Percentiles rank a stretch among this genome's conserved stretches.
phyloP scores from a whole-genome alignment of 2,113 vertebrate species.

The Ageneiosus marmoratus region DNA sequence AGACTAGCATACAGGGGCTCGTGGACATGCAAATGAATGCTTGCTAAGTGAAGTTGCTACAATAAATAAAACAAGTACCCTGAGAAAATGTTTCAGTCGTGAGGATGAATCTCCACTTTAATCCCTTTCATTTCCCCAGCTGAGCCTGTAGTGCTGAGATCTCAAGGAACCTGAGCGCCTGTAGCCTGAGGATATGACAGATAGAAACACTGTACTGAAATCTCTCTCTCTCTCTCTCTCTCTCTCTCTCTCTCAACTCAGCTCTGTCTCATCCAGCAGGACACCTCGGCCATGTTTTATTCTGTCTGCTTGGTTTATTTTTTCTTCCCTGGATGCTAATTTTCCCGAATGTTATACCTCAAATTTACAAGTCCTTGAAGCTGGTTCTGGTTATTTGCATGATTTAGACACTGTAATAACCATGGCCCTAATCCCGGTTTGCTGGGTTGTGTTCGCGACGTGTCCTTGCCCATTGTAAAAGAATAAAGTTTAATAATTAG shows the following conservation, averaged over 20 bases:
- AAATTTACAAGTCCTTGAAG: slow-evolving; percentile 8
- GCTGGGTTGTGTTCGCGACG: background rate
- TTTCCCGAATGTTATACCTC: background rate
- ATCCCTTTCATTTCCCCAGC: slow-evolving; percentile 4
- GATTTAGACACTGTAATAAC: slow-evolving; percentile 8
- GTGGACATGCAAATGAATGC: background rate
- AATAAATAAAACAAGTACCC: background rate
- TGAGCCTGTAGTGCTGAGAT: background rate
- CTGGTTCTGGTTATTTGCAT: slow-evolving; percentile 1
- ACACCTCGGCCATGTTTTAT: background rate
- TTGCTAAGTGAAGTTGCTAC: background rate
- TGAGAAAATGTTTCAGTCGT: background rate
- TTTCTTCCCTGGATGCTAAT: background rate
- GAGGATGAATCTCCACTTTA: background rate
- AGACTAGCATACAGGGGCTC: background rate
- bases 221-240: background rate
- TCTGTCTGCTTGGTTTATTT: slow-evolving; percentile 21
- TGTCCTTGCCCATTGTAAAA: background rate
- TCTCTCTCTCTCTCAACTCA: background rate
- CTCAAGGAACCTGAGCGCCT: slow-evolving; percentile 41
- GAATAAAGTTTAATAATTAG: background rate
- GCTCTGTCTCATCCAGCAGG: background rate
- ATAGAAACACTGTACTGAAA: background rate
- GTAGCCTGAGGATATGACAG: slow-evolving; percentile 44
- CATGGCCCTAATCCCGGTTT: background rate